Conservation (phyloP, 1,140 invertebrate genomes). For the Nymphalis io region DNA sequence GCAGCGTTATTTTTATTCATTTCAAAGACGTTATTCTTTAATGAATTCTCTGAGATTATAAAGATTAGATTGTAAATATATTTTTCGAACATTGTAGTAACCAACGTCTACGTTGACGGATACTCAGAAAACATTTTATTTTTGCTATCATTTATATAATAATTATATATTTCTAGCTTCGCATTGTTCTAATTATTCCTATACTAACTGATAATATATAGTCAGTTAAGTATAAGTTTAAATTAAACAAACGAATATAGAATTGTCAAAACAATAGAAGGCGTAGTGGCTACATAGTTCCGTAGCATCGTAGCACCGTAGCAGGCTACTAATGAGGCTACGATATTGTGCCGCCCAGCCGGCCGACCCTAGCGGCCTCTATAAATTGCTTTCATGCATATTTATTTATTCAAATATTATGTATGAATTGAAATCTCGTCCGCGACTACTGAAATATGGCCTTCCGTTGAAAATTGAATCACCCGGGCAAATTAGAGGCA, state of each 20-base stretch:
- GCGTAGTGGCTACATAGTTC: slow-evolving; percentile 38
- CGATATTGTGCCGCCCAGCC: slow-evolving; percentile 66
- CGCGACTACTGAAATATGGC: slow-evolving; percentile 73
- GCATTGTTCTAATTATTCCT: too few species aligned
- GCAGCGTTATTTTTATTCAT: slow-evolving; percentile 39
- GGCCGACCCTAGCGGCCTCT: slow-evolving; percentile 59
- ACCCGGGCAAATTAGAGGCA: slow-evolving; percentile 62
- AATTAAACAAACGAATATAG: slow-evolving; percentile 6
- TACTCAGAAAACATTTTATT: too few species aligned
- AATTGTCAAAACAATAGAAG: slow-evolving; percentile 53
- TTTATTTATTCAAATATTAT: slow-evolving; percentile 81
- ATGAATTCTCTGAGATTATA: slow-evolving; percentile 32
- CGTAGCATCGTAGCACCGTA: slow-evolving; percentile 63
- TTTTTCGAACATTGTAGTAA: too few species aligned
- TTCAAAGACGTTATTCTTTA: slow-evolving; percentile 31
- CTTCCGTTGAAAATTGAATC: slow-evolving; percentile 67
- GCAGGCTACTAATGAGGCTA: slow-evolving; percentile 70
- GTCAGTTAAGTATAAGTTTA: background rate
- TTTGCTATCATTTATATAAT: too few species aligned
- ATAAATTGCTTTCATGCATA: slow-evolving; percentile 80
- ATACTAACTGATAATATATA: too few species aligned
- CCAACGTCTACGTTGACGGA: too few species aligned
- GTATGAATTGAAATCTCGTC: slow-evolving; percentile 78
- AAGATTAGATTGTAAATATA: background rate
- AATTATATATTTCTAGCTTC: too few species aligned